A percentile compares a stretch with the other conserved stretches of the same genome.
phyloP scores from a whole-genome alignment of 2,113 vertebrate species.

The Salvelinus namaycush region DNA sequence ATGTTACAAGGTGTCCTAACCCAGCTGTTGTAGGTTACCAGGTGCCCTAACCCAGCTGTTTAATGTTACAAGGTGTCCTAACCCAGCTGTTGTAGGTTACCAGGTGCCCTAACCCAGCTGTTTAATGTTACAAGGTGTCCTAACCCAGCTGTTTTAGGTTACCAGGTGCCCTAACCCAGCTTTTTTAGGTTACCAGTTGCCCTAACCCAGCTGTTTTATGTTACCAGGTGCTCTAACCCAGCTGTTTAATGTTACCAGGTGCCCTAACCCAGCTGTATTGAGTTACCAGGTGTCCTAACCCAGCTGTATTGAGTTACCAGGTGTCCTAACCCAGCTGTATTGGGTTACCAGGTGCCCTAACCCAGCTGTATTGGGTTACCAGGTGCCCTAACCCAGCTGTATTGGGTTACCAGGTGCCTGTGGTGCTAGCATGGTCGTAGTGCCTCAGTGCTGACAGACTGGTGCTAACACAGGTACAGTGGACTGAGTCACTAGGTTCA shows the following conservation, averaged over 20 bases:
- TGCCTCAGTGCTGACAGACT: background rate
- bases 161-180: background rate
- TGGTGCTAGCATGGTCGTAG: background rate
- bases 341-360: background rate
- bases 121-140: background rate
- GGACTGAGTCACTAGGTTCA: background rate
- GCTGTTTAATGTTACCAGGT: background rate
- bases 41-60: too few relatives aligned
- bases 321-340: too few relatives aligned
- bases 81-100: too few relatives aligned
- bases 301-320: too few relatives aligned
- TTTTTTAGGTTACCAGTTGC: too few relatives aligned
- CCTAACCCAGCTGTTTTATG: too few relatives aligned
- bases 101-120: too few relatives aligned
- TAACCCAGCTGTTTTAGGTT: too few relatives aligned
- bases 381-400: background rate
- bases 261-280: background rate
- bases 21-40: too few relatives aligned
- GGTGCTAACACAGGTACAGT: background rate
- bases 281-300: background rate
- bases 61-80: background rate
- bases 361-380: background rate
- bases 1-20: background rate
- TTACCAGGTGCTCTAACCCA: background rate
- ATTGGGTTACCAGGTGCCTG: background rate